Evolutionary conservation across 2,888 invertebrate species (phyloP), one percentile per base, ranked within the genome.

Genomic region (Deroplatys truncata): DNA sequence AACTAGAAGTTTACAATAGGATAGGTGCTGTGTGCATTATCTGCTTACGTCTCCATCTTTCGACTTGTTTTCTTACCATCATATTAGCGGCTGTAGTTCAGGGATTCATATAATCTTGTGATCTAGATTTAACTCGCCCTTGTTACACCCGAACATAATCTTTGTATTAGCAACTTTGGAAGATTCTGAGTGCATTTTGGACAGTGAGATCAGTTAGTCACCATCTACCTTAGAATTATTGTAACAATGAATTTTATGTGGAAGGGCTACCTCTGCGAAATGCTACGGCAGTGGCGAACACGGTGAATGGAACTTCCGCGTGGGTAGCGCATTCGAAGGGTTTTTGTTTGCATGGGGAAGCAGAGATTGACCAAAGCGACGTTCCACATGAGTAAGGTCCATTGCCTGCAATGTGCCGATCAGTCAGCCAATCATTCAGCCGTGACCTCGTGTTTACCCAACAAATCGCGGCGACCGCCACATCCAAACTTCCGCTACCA

Each of bases 391-490:
- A 72, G 25, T 72, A 72, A 25, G 56, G 56, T 72, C 56, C 56
- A 72, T 72, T 72, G 56, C 56, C 56, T 72, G 56, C 56, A 28
- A 72, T 31, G 82, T 16, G 82, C 29, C 31, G 72, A 86, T 86
- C 82, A 86, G 72, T 82, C 86, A 86, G n/a, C 56, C 29, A 25
- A 82, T 25, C 86, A 72, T 20, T 86, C 72, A 86, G 29, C 82
- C 72, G 86, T 86, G 29, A 82, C 82, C 56, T 86, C 86, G 86
- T 86, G 86, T 86, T 86, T 86, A 86, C 86, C 82, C 86, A 86
- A 86, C 86, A 86, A 86, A 86, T 86, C 86, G 72, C 86, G 72
- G 28, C 86, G 28, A 86, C 56, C 43, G 56, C 49, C 86, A 86
- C 72, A 72, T 86, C 43, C 56, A 72, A 72, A 72, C 25, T 25